Evolutionary conservation across 1,140 invertebrate species (phyloP).

Genomic region (Temnothorax longispinosus): DNA sequence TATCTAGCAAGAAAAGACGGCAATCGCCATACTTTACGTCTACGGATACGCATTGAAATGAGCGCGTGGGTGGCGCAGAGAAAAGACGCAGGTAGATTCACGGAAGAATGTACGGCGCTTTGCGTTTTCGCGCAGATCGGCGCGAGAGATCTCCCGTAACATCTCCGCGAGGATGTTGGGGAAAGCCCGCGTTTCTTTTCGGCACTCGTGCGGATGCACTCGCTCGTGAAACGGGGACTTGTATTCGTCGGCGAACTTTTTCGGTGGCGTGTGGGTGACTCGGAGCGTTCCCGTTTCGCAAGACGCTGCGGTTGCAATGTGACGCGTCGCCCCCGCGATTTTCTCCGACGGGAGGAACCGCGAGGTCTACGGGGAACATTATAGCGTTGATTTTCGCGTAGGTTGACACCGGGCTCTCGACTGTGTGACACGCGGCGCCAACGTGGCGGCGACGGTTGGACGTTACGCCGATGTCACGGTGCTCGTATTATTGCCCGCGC

Average conservation of each 20-base stretch:
- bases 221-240: constrained; percentile 11
- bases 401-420: constrained; percentile 66
- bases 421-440: constrained; percentile 73
- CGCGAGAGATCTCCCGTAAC: constrained; percentile 15
- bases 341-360: constrained; percentile 67
- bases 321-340: constrained; percentile 71
- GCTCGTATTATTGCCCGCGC: constrained; percentile 56
- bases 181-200: neutral
- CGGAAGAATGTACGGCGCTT: constrained; percentile 46
- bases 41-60: constrained; percentile 66
- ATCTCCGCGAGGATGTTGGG: constrained; percentile 13
- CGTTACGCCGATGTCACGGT: constrained; percentile 69
- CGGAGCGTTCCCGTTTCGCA: constrained; percentile 66
- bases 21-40: constrained; percentile 68
- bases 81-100: constrained; percentile 72
- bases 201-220: too few relatives aligned
- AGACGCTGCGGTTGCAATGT: constrained; percentile 62
- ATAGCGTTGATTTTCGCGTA: constrained; percentile 76
- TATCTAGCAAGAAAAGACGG: constrained; percentile 50
- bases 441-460: constrained; percentile 70
- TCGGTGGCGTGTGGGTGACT: constrained; percentile 64
- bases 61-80: constrained; percentile 64
- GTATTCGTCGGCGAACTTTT: constrained; percentile 15
- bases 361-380: constrained; percentile 60
- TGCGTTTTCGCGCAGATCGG: constrained; percentile 49